Percentiles rank a stretch among this genome's conserved stretches.
phyloP scores from a whole-genome alignment of 2,797 vertebrate species.

The Danio choprae region DNA sequence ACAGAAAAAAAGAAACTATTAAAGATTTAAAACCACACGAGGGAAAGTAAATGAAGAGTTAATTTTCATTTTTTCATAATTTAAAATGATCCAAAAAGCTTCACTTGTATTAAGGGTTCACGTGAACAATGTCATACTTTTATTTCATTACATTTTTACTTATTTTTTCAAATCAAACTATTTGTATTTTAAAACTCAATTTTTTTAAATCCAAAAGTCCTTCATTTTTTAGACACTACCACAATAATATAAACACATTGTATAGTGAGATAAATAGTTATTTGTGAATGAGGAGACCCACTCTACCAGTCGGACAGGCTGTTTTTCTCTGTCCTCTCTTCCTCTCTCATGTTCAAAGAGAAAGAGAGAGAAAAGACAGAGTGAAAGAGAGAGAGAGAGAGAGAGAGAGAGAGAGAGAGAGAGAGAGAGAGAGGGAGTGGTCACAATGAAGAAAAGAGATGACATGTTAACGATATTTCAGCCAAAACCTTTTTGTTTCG shows the following conservation, averaged over 20 bases:
- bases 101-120: not conserved
- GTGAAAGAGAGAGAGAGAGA: not conserved
- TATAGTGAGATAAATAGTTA: conserved; percentile 40
- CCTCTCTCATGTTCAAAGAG: conserved; percentile 46
- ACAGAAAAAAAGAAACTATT: too few species aligned
- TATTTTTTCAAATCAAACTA: not conserved
- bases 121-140: not conserved
- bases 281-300: conserved; percentile 43
- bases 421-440: conserved; percentile 28
- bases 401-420: not conserved
- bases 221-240: not conserved
- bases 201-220: not conserved
- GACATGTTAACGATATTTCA: conserved; percentile 20
- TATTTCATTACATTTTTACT: not conserved
- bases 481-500: conserved; percentile 16
- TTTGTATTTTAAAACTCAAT: not conserved
- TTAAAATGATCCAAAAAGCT: not conserved
- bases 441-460: conserved; percentile 23
- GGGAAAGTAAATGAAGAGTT: too few species aligned
- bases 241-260: conserved; percentile 1
- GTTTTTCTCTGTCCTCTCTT: conserved; percentile 35
- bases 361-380: conserved; percentile 55
- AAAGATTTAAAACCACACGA: too few species aligned
- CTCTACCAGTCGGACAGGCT: conserved; percentile 59
- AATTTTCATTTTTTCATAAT: too few species aligned